phyloP scores from a whole-genome alignment of 2,888 invertebrate genomes.

The Deroplatys truncata region DNA sequence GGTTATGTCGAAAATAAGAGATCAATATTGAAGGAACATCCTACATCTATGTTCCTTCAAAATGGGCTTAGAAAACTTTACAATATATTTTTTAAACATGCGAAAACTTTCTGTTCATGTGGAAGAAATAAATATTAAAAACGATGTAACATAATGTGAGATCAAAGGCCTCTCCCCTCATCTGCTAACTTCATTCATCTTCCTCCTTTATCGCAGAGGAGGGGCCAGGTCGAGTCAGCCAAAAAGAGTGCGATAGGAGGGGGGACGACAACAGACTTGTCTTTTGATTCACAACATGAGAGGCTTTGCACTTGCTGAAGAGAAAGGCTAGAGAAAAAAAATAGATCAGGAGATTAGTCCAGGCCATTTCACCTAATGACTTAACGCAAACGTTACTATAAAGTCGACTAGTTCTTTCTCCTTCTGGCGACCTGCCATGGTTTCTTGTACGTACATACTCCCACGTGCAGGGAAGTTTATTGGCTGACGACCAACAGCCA shows the following conservation, averaged over 20 bases:
- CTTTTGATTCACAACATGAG: constrained; percentile 15
- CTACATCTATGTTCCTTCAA: no score
- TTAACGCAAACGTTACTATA: constrained; percentile 22
- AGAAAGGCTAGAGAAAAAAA: not conserved
- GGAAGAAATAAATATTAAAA: not conserved
- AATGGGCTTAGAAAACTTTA: no score
- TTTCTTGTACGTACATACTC: not conserved
- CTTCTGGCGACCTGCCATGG: constrained; percentile 10
- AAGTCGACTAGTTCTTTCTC: not conserved
- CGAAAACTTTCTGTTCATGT: no score
- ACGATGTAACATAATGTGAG: not conserved
- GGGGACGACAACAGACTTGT: not conserved
- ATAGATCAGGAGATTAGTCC: constrained; percentile 28
- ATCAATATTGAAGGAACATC: no score
- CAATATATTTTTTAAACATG: no score
- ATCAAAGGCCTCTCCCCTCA: not conserved
- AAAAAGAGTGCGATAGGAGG: not conserved
- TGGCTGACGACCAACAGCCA: not conserved
- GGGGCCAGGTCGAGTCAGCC: not conserved
- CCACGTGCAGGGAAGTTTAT: not conserved
- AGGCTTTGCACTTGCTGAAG: not conserved
- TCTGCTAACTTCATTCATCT: not conserved
- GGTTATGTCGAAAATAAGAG: no score
- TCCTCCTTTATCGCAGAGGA: not conserved
- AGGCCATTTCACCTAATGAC: constrained; percentile 29